A percentile compares a stretch with the other conserved stretches of the same genome.
phyloP scores from a whole-genome alignment of 2,888 invertebrate genomes.

The Odontomyia ornata region DNA sequence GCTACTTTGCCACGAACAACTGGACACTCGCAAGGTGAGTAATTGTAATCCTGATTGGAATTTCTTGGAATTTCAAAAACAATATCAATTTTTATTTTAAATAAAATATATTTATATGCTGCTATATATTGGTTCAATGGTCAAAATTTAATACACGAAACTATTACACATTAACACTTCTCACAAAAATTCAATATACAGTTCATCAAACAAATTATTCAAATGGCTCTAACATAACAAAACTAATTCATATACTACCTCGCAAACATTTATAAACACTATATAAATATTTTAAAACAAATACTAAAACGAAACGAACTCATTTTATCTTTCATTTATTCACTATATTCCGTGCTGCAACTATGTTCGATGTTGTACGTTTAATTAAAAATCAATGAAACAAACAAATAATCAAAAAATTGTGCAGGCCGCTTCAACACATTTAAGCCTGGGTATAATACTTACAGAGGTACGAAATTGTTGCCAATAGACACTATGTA shows the following conservation, averaged over 20 bases:
- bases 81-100: not conserved
- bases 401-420: not conserved
- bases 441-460: slow-evolving; percentile 49
- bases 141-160: slow-evolving; percentile 21
- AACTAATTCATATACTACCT: not conserved
- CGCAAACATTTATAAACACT: not conserved
- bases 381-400: not conserved
- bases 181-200: not conserved
- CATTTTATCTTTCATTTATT: slow-evolving; percentile 21
- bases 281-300: not conserved
- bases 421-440: slow-evolving; percentile 50
- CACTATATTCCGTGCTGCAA: slow-evolving; percentile 10
- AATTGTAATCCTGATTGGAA: not conserved
- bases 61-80: slow-evolving; percentile 17
- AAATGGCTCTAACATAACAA: not conserved
- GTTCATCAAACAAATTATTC: not conserved
- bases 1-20: slow-evolving; percentile 62
- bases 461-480: slow-evolving; percentile 42
- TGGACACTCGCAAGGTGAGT: slow-evolving; percentile 63
- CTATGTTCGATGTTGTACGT: slow-evolving; percentile 31
- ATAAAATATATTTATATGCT: slow-evolving; percentile 19
- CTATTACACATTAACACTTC: slow-evolving; percentile 30
- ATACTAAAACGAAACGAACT: not conserved
- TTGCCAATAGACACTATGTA: not conserved
- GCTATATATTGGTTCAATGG: slow-evolving; percentile 30